These are phyloP conservation scores for Mastomys natalensis DNA, from an alignment of 2,113 vertebrate genomes.

Conservation along the genomic window DNA sequence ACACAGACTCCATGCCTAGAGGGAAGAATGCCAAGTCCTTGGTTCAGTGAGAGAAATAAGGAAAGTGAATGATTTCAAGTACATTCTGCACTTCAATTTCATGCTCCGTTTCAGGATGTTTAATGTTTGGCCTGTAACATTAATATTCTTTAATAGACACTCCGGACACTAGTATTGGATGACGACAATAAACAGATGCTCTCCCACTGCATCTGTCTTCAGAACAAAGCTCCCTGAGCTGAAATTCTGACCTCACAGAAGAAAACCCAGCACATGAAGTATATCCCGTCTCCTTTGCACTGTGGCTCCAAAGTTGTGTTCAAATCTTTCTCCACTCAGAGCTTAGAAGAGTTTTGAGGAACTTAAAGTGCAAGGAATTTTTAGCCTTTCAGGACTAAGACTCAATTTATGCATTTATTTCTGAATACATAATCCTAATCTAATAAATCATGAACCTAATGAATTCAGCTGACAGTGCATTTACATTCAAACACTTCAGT, in stretches of 20 bases:
- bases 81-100: constrained; percentile 41
- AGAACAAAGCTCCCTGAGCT: constrained; percentile 36
- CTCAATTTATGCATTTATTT: not conserved
- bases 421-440: not conserved
- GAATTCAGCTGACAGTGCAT: not conserved
- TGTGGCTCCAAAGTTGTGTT: not conserved
- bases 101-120: constrained; percentile 55
- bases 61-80: constrained; percentile 45
- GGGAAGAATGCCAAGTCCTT: constrained; percentile 61
- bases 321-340: not conserved
- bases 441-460: not conserved
- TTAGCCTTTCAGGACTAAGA: not conserved
- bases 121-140: constrained; percentile 46
- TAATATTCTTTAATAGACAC: constrained; percentile 67
- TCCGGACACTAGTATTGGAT: not conserved
- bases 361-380: not conserved
- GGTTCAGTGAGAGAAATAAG: constrained; percentile 61
- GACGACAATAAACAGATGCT: constrained; percentile 44
- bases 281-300: not conserved
- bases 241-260: not conserved
- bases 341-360: not conserved
- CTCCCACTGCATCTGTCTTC: not conserved
- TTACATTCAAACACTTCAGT: not conserved
- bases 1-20: constrained; percentile 49
- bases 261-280: not conserved